Conservation (phyloP, 2,797 vertebrate genomes). For the Semaprochilodus insignis region DNA sequence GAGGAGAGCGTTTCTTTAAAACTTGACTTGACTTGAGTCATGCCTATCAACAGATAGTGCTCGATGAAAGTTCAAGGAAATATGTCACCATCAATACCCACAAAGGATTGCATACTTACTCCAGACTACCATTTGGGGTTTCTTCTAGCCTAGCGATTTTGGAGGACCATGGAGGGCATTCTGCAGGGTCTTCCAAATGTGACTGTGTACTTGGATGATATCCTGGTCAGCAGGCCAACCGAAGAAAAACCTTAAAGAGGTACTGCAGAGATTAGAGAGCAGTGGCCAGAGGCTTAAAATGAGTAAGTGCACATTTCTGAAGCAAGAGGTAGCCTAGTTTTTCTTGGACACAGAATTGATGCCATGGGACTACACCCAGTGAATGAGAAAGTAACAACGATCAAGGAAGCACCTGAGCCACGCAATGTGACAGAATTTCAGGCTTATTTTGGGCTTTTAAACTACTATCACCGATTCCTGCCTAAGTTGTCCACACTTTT, state of each 20-base stretch:
- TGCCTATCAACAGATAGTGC: neutral
- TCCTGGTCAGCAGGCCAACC: neutral
- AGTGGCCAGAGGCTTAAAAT: neutral
- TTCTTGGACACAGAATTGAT: conserved; percentile 1
- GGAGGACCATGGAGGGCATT: neutral
- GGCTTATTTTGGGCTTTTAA: conserved; percentile 12
- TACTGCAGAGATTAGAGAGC: neutral
- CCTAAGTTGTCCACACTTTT: neutral
- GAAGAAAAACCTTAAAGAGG: neutral
- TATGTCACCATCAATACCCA: neutral
- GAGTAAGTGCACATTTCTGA: conserved; percentile 8
- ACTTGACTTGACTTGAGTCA: neutral
- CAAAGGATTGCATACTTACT: neutral
- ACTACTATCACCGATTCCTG: neutral
- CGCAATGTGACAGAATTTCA: conserved; percentile 4
- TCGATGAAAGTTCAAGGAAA: neutral
- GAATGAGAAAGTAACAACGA: neutral
- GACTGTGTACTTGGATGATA: neutral
- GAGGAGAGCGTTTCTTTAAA: neutral
- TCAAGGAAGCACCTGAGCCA: neutral
- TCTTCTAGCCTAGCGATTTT: conserved; percentile 3
- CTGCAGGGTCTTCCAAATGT: neutral
- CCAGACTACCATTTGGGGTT: neutral
- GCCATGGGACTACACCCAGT: neutral
- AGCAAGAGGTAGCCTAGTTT: neutral